Evolutionary conservation across 23 tunicate species (phyloP), one percentile per base, ranked within the genome.

Genomic region (Halocynthia aurantium): DNA sequence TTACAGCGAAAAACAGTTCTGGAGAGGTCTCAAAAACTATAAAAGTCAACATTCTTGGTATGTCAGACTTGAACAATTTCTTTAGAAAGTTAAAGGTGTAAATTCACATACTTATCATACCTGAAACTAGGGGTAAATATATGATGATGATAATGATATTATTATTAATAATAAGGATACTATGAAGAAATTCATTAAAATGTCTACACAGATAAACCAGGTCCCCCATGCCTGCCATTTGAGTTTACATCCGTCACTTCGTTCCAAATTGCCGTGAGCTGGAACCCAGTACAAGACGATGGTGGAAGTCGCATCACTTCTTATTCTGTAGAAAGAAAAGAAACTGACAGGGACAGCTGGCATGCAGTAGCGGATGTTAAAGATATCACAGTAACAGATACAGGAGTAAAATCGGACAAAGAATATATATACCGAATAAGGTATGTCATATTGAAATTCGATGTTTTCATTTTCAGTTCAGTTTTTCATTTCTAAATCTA

Each of bases 301-400:
- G 83, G 83, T 5, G 83, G 83, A 7, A 50, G 83, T 52, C 83
- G 73, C 40, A 53, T 80, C 62, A 69, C 40, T 18, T 57, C 71
- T 52, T 80, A 80, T 40, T 60, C 73, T 40, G 83, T 80, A 7
- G 83, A 80, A 51, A 67, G 57, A 70, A 49, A 78, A 22, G 83
- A 66, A 52, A 80, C 80, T 51, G 83, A 80, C 61, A 5, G 83
- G 22, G 76, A 80, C n/a, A 50, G 54, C 57, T 80, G 83, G 83
- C 76, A 70, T 53, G 62, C 64, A 13, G 77, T 80, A 10, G 83
- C 57, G 10, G 80, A 51, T 5, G 5, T 54, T 10, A 80, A 69
- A 51, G 73, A 69, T 52, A 44, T 69, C n/a, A 54, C 73, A 22
- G 80, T 69, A 51, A 69, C 64, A 6, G 73, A 55, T 70, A 72